Conservation (phyloP, 1,140 invertebrate species). For the Oscheius sp. region DNA sequence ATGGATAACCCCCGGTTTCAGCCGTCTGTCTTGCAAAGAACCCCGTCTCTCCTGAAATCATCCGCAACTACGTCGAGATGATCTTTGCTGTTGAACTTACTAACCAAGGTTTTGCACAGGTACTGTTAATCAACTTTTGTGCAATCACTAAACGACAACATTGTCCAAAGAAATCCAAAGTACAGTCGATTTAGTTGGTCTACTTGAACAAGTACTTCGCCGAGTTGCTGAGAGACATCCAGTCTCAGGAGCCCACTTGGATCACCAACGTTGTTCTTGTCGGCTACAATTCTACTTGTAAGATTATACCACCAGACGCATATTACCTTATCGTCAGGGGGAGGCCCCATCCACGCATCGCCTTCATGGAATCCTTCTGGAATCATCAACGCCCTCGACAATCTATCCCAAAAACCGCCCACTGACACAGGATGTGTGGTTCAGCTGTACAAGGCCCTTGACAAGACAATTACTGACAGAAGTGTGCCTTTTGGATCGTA, state of each 20-base stretch:
- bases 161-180: background rate
- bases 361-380: constrained; percentile 11
- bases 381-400: constrained; percentile 5
- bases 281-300: constrained; percentile 36
- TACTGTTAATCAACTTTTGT: background rate
- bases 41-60: constrained; percentile 19
- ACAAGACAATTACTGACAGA: constrained; percentile 11
- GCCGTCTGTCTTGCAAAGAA: constrained; percentile 20
- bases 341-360: constrained; percentile 14
- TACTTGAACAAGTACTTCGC: constrained; percentile 13
- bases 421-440: constrained; percentile 26
- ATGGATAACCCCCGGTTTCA: background rate
- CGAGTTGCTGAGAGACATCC: constrained; percentile 36
- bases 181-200: background rate
- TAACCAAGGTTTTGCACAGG: constrained; percentile 6
- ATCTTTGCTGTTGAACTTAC: constrained; percentile 45
- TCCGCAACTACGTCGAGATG: constrained; percentile 30
- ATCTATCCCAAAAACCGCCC: background rate
- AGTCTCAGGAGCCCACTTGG: constrained; percentile 32
- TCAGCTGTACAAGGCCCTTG: constrained; percentile 28
- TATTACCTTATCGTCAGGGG: constrained; percentile 15
- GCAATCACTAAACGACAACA: background rate
- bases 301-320: background rate
- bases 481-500: constrained; percentile 13
- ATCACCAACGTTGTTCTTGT: constrained; percentile 37